Evolutionary conservation across 2,113 vertebrate species (phyloP), one percentile per base, ranked within the genome.

Genomic region (Epinephelus fuscoguttatus): DNA sequence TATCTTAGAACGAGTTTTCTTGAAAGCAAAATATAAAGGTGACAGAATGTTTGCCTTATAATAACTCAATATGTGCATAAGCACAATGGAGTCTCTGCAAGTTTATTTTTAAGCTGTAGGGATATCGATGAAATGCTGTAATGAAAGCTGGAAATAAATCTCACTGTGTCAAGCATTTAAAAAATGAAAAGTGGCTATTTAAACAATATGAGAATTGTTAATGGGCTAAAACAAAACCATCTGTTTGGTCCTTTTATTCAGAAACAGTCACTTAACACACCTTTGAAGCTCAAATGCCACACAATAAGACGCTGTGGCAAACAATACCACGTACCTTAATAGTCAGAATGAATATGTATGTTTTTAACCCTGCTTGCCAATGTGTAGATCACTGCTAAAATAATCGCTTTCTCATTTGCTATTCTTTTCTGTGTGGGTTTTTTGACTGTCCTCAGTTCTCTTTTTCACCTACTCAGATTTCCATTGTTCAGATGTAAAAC

Each of bases 391-490:
- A 12, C 9, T 0, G 30, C 33, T 55, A 9, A 50, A 50, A 23
- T n/a, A 50, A n/a, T 23, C 3, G 1, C 57, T 17, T 52, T 62
- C 13, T 75, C 21, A 75, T 75, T 52, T 25, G 30, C 27, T 52
- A 8, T 55, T 72, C 45, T 19, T 70, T 25, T 78, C 23, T 78
- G n/a, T 63, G 55, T 80, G 62, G 68, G 55, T 61, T 55, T 52
- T 64, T 37, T 37, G 9, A 63, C 50, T 11, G 9, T 70, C 60
- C 67, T 50, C 67, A 33, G 21, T 15, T 61, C 55, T 55, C 14
- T 49, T 62, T 77, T 57, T 78, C 70, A 64, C 63, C 67, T 73
- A 62, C 71, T 82, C 75, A 45, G 50, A 60, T 80, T 45, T 66
- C 55, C 63, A 62, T 64, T 69, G 33, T 73, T 76, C 59, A 77